Conservation (phyloP, 53 echinoderm and acorn worm species). For the Astropecten irregularis region DNA sequence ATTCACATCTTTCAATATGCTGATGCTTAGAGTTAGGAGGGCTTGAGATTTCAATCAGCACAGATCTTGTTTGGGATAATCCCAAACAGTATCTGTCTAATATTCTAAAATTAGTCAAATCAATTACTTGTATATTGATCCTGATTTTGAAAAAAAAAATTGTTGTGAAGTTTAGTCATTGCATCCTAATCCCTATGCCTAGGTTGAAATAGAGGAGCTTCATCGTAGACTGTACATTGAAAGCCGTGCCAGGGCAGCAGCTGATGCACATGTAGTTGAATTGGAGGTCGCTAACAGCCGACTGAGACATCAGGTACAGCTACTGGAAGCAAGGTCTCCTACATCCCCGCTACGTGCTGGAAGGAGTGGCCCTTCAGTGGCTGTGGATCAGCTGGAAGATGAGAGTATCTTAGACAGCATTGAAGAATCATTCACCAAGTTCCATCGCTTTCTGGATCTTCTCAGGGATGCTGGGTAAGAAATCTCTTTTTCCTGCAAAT, state of each 20-base stretch:
- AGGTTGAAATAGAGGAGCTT: slow-evolving; percentile 90
- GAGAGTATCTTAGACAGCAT: slow-evolving; percentile 88
- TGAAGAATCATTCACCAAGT: slow-evolving; percentile 90
- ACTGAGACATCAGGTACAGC: slow-evolving; percentile 73
- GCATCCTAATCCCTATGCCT: no score
- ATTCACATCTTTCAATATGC: no score
- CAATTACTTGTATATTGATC: no score
- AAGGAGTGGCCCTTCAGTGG: neutral
- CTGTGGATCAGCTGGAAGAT: slow-evolving; percentile 57
- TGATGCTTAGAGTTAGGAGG: no score
- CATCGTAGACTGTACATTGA: slow-evolving; percentile 82
- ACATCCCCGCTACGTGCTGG: slow-evolving; percentile 58
- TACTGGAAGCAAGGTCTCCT: slow-evolving; percentile 71
- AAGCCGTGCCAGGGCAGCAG: slow-evolving; percentile 80
- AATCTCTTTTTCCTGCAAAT: no score
- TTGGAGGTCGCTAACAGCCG: slow-evolving; percentile 91
- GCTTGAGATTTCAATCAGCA: no score
- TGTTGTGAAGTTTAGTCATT: no score
- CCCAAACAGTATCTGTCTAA: no score
- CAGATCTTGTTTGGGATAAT: no score
- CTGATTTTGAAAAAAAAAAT: no score
- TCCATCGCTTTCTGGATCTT: slow-evolving; percentile 89
- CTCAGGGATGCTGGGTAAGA: slow-evolving; percentile 97
- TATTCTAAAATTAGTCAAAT: no score
- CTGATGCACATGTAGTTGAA: slow-evolving; percentile 82